A percentile compares a stretch with the other conserved stretches of the same genome.
Conservation (phyloP, 2,888 invertebrate genomes). For the Acanthosepion lycidas region DNA sequence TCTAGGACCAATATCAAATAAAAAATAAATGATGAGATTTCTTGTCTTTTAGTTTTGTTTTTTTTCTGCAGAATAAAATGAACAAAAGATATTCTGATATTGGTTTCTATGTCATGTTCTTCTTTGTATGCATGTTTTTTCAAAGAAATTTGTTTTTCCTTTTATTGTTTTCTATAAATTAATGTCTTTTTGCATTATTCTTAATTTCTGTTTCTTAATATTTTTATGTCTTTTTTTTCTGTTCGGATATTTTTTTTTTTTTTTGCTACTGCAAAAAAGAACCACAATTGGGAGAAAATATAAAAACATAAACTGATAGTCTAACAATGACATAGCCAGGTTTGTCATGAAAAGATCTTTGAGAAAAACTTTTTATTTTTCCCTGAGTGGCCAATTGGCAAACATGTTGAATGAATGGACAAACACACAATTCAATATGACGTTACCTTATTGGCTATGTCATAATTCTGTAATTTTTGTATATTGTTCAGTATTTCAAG, state of each 20-base stretch:
- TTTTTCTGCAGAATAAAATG: background rate
- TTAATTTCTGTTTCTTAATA: background rate
- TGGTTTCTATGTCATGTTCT: background rate
- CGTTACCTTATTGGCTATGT: background rate
- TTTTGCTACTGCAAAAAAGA: background rate
- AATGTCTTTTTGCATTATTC: background rate
- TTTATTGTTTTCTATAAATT: background rate
- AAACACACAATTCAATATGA: background rate
- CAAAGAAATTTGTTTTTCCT: background rate
- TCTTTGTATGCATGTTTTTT: background rate
- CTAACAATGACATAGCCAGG: background rate
- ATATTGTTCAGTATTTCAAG: slow-evolving; percentile 25
- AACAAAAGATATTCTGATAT: background rate
- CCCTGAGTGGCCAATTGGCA: background rate
- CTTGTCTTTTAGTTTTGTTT: background rate
- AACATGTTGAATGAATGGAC: background rate
- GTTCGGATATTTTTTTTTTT: background rate
- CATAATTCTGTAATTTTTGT: slow-evolving; percentile 8
- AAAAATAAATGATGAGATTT: background rate
- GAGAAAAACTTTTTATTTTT: background rate
- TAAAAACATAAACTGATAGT: background rate
- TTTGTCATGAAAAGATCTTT: background rate
- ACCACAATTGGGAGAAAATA: background rate
- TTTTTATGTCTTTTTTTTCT: background rate
- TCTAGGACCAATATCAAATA: background rate